Evolutionary conservation across 1,140 invertebrate species (phyloP).

Genomic region (Tenebrio molitor): DNA sequence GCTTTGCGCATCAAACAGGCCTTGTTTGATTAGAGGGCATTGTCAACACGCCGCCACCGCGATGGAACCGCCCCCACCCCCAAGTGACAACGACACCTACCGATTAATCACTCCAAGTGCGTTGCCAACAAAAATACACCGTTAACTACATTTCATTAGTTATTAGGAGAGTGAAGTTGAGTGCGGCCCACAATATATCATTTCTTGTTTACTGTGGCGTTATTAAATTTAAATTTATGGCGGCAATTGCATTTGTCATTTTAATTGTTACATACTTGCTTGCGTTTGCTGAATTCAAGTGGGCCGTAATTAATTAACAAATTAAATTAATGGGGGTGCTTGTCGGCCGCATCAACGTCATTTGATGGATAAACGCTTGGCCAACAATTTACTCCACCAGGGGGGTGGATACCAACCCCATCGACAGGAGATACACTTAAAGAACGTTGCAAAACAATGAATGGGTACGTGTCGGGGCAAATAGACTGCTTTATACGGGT

Average conservation of each 20-base stretch:
- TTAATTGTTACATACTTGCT: constrained; percentile 63
- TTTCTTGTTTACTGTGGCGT: constrained; percentile 55
- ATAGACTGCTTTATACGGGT: neutral
- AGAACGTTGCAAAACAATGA: neutral
- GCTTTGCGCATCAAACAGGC: neutral
- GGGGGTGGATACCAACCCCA: neutral
- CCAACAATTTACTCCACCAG: neutral
- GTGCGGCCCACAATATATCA: constrained; percentile 48
- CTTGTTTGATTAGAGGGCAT: constrained; percentile 43
- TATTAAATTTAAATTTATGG: constrained; percentile 62
- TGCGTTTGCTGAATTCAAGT: constrained; percentile 58
- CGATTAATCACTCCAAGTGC: constrained; percentile 45
- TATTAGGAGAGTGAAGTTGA: constrained; percentile 49
- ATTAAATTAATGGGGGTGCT: constrained; percentile 56
- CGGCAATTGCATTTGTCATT: constrained; percentile 62
- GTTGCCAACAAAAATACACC: constrained; percentile 44
- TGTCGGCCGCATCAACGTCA: constrained; percentile 38
- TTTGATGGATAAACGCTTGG: constrained; percentile 13
- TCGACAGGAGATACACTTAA: neutral
- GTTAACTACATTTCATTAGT: constrained; percentile 52
- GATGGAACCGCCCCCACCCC: constrained; percentile 3
- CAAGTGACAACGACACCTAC: constrained; percentile 45
- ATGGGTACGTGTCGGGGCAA: neutral
- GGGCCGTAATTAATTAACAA: constrained; percentile 59
- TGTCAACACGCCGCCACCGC: constrained; percentile 40